Evolutionary conservation across 2,113 vertebrate species (phyloP).

Genomic region (Nothoprocta pentlandii): DNA sequence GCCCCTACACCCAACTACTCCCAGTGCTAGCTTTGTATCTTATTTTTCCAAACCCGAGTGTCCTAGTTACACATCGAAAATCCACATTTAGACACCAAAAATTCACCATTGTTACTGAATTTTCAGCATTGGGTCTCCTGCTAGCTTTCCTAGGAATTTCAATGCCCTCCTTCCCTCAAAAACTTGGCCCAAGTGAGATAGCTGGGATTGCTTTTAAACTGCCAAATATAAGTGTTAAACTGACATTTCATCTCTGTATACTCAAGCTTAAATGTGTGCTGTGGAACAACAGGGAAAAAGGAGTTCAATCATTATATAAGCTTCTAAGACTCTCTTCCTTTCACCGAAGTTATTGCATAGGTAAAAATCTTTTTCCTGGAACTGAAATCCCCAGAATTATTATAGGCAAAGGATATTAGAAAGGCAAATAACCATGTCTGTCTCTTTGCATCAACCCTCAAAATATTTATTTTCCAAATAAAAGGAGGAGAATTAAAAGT

Average conservation of each 20-base stretch:
- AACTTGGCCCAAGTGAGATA: not conserved
- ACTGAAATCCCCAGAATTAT: not conserved
- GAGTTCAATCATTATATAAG: not conserved
- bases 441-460: not conserved
- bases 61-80: not conserved
- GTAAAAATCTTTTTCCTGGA: not conserved
- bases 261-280: not conserved
- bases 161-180: not conserved
- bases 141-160: not conserved
- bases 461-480: not conserved
- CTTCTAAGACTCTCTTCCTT: not conserved
- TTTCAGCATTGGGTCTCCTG: not conserved
- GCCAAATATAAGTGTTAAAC: not conserved
- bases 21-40: not conserved
- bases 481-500: not conserved
- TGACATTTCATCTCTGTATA: not conserved
- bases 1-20: not conserved
- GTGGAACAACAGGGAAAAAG: not conserved
- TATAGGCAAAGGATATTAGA: not conserved
- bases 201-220: not conserved
- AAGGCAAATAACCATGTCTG: not conserved
- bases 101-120: not conserved
- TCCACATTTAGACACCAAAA: not conserved
- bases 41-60: not conserved
- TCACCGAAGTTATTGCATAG: not conserved